Base-by-base conservation (phyloP, 2,113 vertebrate species). In the zebrafish (Danio rerio) region DNA sequence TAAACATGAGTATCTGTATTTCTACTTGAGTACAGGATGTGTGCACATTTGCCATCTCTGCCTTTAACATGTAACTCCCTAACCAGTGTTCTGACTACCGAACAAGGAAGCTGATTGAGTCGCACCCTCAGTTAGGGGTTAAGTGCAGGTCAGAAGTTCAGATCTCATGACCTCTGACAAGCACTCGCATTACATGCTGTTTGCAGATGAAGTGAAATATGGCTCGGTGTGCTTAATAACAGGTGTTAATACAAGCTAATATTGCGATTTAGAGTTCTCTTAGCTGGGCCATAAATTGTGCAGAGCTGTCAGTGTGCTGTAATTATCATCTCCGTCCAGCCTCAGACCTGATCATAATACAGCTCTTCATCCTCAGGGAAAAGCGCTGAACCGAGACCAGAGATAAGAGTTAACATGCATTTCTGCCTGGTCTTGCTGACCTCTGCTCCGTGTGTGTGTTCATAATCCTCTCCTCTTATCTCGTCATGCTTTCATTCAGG, bases 191-290 rank as follows among this genome's bases (percentile, higher is more conserved):
- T 89, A 86, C 85, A 70, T 9, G 63, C 80, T 80, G 83, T 89
- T 92, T 90, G 87, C 86, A 87, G 88, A 59, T 5, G 76, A 66
- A 83, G 85, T 84, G 84, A 88, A 85, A 85, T 90, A 89, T 89
- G 12, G 72, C 79, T 83, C 55, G 31, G 73, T 85, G 13, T 52
- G 77, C 76, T 83, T 81, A 84, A 81, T 87, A 88, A 88, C 90
- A 89, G 90, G 90, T 91, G 90, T 89, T 92, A 91, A 91, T 92
- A 91, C 91, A 88, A 91, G 89, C 92, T 93, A 93, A 93, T 94
- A 92, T 91, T 90, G 91, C 92, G 91, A 90, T 94, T n/a, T 93
- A 93, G 63, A 92, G 91, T 87, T 82, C 85, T 88, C 85, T 84
- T 84, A 82, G 85, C 6, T 87, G 88, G 84, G 80, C 87, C 52